These are phyloP conservation scores for Chelon labrosus DNA, from an alignment of 2,797 vertebrate species.

Conservation along the genomic window DNA sequence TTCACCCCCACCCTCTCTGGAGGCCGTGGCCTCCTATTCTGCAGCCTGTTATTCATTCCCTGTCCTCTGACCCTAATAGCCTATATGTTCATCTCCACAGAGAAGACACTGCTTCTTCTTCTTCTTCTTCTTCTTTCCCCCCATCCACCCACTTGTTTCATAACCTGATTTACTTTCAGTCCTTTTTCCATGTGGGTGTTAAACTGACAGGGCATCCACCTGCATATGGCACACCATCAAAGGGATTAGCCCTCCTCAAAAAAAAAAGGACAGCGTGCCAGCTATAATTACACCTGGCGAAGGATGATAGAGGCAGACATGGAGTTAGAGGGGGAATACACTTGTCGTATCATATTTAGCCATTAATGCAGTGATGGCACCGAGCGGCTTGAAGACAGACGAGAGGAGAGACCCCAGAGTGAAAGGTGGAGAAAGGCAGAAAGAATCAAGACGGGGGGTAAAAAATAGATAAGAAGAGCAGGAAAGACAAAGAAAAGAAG, in stretches of 20 bases:
- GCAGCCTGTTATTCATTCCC: conserved; percentile 31
- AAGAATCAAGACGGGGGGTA: conserved; percentile 13
- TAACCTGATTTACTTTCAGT: conserved; percentile 37
- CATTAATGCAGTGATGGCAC: conserved; percentile 45
- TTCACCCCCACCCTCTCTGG: conserved; percentile 42
- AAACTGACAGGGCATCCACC: conserved; percentile 38
- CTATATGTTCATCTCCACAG: conserved; percentile 10
- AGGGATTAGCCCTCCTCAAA: conserved; percentile 44
- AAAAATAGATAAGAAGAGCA: conserved; percentile 28
- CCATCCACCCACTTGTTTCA: not conserved
- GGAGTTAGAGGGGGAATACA: conserved; percentile 64
- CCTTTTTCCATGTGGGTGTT: conserved; percentile 17
- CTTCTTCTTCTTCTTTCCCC: too few relatives aligned
- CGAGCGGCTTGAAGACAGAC: conserved; percentile 47
- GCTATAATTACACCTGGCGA: conserved; percentile 63
- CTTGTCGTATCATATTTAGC: conserved; percentile 73
- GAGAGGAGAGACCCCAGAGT: conserved; percentile 32
- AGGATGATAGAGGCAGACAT: conserved; percentile 54
- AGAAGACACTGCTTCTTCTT: not conserved
- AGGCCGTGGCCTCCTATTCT: conserved; percentile 30
- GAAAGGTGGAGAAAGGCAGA: conserved; percentile 22
- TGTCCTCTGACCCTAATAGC: conserved; percentile 39
- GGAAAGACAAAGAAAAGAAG: conserved; percentile 22
- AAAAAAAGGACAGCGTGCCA: conserved; percentile 40
- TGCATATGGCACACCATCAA: conserved; percentile 56